A percentile compares a stretch with the other conserved stretches of the same genome.
phyloP scores from a whole-genome alignment of 2,797 vertebrate genomes.

The Manis pentadactyla region DNA sequence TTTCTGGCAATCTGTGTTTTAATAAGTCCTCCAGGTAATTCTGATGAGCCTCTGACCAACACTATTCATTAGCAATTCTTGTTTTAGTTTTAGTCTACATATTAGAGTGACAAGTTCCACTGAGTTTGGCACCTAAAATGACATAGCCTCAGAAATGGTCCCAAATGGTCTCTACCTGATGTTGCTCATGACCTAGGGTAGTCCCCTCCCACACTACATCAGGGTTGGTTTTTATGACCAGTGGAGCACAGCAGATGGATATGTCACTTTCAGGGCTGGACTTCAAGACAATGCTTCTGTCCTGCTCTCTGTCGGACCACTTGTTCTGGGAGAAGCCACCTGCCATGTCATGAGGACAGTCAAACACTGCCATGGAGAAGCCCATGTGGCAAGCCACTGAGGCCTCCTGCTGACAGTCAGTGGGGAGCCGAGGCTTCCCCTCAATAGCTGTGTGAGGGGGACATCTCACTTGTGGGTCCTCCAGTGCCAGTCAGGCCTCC shows the following conservation, averaged over 20 bases:
- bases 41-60: neutral
- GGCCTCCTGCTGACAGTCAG: neutral
- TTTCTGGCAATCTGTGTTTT: neutral
- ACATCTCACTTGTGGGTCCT: neutral
- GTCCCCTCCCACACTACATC: neutral
- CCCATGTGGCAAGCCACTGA: neutral
- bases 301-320: neutral
- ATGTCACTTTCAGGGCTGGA: neutral
- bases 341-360: neutral
- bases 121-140: neutral
- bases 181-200: fast-evolving
- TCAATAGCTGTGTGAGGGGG: neutral
- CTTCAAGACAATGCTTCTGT: neutral
- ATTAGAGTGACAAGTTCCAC: neutral
- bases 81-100: neutral
- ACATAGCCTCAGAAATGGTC: neutral
- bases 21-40: neutral
- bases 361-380: neutral
- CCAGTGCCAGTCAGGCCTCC: neutral
- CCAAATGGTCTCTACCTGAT: neutral
- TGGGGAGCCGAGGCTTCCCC: too few species aligned
- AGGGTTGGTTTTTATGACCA: neutral
- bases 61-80: neutral
- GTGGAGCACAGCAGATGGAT: neutral
- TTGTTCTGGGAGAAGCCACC: neutral